Conservation (phyloP, 2,797 vertebrate genomes). For the Neostethus bicornis region DNA sequence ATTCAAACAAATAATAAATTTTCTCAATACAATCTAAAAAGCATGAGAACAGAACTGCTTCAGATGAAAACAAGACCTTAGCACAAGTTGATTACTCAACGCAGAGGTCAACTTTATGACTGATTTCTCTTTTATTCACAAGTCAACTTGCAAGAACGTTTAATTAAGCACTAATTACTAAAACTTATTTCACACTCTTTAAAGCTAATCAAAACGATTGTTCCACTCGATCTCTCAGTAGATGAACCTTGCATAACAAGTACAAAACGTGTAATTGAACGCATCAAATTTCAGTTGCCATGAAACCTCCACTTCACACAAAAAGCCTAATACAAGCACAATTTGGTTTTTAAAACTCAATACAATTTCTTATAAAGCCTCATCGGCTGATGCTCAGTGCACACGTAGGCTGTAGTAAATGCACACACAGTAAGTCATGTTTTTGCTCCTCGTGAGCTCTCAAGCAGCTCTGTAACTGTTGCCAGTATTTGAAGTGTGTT, state of each 20-base stretch:
- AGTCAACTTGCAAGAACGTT: slow-evolving; percentile 6
- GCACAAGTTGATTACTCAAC: not conserved
- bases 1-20: not conserved
- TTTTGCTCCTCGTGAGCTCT: slow-evolving; percentile 22
- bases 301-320: slow-evolving; percentile 3
- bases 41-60: not conserved
- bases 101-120: not conserved
- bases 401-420: slow-evolving; percentile 7
- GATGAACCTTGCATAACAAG: slow-evolving; percentile 2
- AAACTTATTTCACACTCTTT: slow-evolving; percentile 41
- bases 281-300: not conserved
- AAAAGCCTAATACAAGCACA: slow-evolving; percentile 15
- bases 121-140: slow-evolving; percentile 8
- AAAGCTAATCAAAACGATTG: slow-evolving; percentile 19
- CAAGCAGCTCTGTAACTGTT: slow-evolving; percentile 16
- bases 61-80: not conserved
- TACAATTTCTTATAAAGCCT: slow-evolving; percentile 3
- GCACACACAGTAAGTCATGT: not conserved
- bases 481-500: slow-evolving; percentile 36
- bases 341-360: slow-evolving; percentile 22
- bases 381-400: not conserved
- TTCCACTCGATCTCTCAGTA: slow-evolving; percentile 18
- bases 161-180: slow-evolving; percentile 1
- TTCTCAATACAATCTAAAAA: not conserved
- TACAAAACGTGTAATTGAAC: slow-evolving; percentile 10